Percentiles rank a stretch among this genome's conserved stretches.
Conservation (phyloP, 2,888 invertebrate species). For the Julus scanicus region DNA sequence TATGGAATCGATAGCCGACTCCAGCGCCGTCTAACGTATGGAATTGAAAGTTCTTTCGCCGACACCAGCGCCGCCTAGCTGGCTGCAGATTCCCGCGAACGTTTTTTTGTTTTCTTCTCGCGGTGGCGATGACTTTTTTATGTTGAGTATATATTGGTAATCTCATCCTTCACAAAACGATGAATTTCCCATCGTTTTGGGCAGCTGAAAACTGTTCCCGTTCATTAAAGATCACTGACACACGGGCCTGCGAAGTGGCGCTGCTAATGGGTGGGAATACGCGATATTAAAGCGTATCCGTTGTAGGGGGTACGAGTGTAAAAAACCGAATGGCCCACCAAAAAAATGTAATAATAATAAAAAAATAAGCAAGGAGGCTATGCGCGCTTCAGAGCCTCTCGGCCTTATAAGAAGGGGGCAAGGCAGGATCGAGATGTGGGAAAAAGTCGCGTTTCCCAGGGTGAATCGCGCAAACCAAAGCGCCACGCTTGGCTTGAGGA, state of each 20-base stretch:
- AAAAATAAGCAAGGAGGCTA: neutral
- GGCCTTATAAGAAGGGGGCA: neutral
- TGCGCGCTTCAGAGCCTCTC: conserved; percentile 5
- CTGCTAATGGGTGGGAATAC: conserved; percentile 39
- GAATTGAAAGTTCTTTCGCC: no score
- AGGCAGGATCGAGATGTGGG: neutral
- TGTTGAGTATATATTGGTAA: neutral
- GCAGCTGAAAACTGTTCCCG: conserved; percentile 39
- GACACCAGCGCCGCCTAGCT: neutral
- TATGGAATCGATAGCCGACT: neutral
- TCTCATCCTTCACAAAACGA: neutral
- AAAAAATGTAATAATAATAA: neutral
- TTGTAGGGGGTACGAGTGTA: conserved; percentile 30
- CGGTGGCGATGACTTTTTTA: neutral
- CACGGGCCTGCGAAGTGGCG: conserved; percentile 39
- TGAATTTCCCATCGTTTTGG: conserved; percentile 24
- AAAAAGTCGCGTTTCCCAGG: conserved; percentile 44
- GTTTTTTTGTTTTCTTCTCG: neutral
- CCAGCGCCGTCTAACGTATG: no score
- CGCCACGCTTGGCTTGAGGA: conserved; percentile 5
- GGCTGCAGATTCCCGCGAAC: neutral
- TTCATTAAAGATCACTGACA: conserved; percentile 36
- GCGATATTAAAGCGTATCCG: conserved; percentile 38
- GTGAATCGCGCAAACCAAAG: neutral
- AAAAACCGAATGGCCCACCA: neutral